Base-by-base conservation (phyloP, 1,140 invertebrate species). In the Scaptodrosophila lebanonensis region DNA sequence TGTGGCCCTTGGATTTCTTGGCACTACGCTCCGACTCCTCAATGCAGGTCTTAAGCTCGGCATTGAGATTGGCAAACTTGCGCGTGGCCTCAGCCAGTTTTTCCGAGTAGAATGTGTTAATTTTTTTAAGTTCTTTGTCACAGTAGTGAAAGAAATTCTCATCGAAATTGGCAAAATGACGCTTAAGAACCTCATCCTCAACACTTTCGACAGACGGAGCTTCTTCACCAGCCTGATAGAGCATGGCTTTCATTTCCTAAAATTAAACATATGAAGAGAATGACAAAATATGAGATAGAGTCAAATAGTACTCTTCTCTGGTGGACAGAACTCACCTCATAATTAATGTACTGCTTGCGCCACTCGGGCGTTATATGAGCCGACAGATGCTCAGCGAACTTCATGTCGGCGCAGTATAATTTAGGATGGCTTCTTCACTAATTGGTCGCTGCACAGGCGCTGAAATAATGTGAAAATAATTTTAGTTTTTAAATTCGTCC, bases 341-440 rank as follows among this genome's bases (percentile, higher is more conserved):
- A 99, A 83, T 95, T 95, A 68, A 99, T 98, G 84, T 99, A 99
- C 87, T 99, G 98, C 88, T 98, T 98, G 53, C 97, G 92, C 98
- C 98, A 99, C 90, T 99, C 97, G 20, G 98, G 98, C 50, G 97
- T 99, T 72, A 99, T 97, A 85, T 99, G 97, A 56, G 96, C 96
- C 62, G 93, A 92, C 48, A 99, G 89, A 89, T 98, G 96, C 87
- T 98, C 97, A 2, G 96, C 95, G 87, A 98, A 98, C 89, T 98
- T 98, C 97, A 98, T 98, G 72, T 17, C 30, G 39, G 5, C 22
- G 9, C 22, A 7, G 16, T 30, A n/a, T 17, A 7, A n/a, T 89
- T 92, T 12, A 51, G 27, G 27, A 18, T 60, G 11, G 16, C 17
- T 50, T 50, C 2, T 44, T 8, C 35, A 18, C 18, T n/a, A n/a